Percentiles rank a stretch among this genome's conserved stretches.
These are phyloP conservation scores for Atta colombica DNA, from an alignment of 1,140 invertebrate species.

Conservation along the genomic window DNA sequence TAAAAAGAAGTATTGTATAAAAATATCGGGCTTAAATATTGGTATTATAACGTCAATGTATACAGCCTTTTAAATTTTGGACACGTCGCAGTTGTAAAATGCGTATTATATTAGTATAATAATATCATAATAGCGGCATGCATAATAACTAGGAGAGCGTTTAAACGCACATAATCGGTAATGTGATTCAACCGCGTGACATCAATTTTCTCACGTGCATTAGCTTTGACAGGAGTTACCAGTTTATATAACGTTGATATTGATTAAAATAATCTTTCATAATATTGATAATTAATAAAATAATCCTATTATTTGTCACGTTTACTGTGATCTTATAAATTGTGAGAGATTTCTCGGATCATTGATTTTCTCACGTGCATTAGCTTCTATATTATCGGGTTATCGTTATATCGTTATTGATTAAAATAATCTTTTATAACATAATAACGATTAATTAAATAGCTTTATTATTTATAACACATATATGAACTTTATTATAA, in stretches of 20 bases:
- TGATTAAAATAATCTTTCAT: constrained; percentile 24
- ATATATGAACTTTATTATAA: neutral
- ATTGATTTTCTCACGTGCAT: neutral
- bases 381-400: neutral
- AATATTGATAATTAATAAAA: constrained; percentile 29
- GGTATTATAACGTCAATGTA: neutral
- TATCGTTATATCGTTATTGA: neutral
- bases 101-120: neutral
- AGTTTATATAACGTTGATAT: neutral
- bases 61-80: neutral
- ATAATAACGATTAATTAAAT: constrained; percentile 38
- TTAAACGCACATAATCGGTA: constrained; percentile 17
- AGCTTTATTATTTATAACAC: neutral
- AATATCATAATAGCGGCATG: constrained; percentile 9
- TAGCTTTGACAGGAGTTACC: constrained; percentile 17
- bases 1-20: too few species aligned
- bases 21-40: too few species aligned
- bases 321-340: neutral
- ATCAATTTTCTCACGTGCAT: constrained; percentile 23
- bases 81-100: constrained; percentile 3
- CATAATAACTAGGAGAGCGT: constrained; percentile 30
- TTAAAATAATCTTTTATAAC: constrained; percentile 23
- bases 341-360: neutral
- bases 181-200: constrained; percentile 23
- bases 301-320: neutral